These are phyloP conservation scores for Silvanus unidentatus DNA, from an alignment of 2,888 invertebrate species.

Conservation along the genomic window DNA sequence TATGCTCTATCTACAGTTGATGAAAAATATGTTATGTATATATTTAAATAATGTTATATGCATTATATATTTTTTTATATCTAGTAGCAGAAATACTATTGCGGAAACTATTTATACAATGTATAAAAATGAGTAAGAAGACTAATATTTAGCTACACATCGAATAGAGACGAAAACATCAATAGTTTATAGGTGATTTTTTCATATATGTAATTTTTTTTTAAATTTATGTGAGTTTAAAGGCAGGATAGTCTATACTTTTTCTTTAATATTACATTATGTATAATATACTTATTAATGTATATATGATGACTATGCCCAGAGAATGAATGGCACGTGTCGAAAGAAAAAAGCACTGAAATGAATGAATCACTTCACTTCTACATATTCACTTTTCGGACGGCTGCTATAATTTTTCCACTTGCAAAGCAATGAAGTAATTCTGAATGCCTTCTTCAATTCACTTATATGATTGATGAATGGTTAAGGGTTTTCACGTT, in stretches of 20 bases:
- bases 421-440: conserved; percentile 28
- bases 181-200: conserved; percentile 26
- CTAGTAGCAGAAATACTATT: conserved; percentile 40
- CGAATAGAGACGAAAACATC: conserved; percentile 40
- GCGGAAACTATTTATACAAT: conserved; percentile 34
- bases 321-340: conserved; percentile 33
- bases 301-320: conserved; percentile 38
- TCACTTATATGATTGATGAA: neutral
- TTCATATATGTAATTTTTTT: neutral
- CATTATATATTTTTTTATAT: conserved; percentile 17
- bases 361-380: conserved; percentile 34
- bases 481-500: too few species aligned
- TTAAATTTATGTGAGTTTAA: conserved; percentile 18
- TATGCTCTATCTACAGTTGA: conserved; percentile 42
- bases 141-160: conserved; percentile 41
- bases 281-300: conserved; percentile 28
- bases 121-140: conserved; percentile 44
- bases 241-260: conserved; percentile 42
- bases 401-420: conserved; percentile 38
- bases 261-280: conserved; percentile 5
- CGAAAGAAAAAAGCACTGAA: conserved; percentile 31
- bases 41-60: conserved; percentile 19
- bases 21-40: conserved; percentile 43
- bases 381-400: conserved; percentile 32
- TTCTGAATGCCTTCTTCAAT: conserved; percentile 24